Percentiles rank a stretch among this genome's conserved stretches.
Evolutionary conservation across 2,888 invertebrate species (phyloP).

Genomic region (Cantharis flavilabris): DNA sequence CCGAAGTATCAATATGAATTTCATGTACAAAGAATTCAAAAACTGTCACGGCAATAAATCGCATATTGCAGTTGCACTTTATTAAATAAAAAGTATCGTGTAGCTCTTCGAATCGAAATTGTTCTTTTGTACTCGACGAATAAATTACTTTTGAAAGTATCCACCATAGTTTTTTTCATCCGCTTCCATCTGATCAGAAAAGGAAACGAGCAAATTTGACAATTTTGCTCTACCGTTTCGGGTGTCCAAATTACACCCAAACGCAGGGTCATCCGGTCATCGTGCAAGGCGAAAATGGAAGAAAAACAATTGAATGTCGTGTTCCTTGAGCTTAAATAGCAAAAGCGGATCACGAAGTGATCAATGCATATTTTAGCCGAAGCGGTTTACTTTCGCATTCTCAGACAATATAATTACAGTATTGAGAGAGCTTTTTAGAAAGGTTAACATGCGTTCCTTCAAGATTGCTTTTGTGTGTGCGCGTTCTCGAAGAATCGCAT

Average conservation of each 20-base stretch:
- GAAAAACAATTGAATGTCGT: neutral
- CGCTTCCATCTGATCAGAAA: no score
- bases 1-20: constrained; percentile 24
- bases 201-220: no score
- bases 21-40: constrained; percentile 21
- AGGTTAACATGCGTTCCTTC: constrained; percentile 18
- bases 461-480: constrained; percentile 19
- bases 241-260: neutral
- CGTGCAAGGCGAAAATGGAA: neutral
- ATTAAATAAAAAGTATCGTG: constrained; percentile 15
- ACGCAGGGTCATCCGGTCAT: neutral
- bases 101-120: constrained; percentile 7
- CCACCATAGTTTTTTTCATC: neutral
- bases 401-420: constrained; percentile 36
- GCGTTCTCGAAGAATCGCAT: constrained; percentile 4
- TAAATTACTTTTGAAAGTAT: neutral
- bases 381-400: constrained; percentile 29
- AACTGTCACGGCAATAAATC: constrained; percentile 24
- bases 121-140: constrained; percentile 2
- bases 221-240: neutral
- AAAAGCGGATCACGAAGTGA: constrained; percentile 15
- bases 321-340: neutral
- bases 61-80: constrained; percentile 18
- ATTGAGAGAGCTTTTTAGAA: constrained; percentile 24
- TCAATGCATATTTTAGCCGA: constrained; percentile 30